These are phyloP conservation scores for Siderastrea siderea DNA, from an alignment of 92 coral and sea anemone species.

Conservation along the genomic window DNA sequence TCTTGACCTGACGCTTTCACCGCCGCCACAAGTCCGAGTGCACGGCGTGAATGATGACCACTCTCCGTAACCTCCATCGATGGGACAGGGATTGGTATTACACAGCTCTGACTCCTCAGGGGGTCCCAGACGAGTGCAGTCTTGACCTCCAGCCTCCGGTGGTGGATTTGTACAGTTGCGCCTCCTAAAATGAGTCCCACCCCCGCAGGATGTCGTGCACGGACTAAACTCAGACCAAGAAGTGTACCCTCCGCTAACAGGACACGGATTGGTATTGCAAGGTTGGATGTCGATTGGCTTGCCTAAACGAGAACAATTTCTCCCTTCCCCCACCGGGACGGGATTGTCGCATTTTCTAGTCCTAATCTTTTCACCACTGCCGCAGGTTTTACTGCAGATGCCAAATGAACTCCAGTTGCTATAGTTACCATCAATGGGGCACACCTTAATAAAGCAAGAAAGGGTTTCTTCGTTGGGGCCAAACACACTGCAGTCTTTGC, in stretches of 20 bases:
- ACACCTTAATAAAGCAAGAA: conserved; percentile 64
- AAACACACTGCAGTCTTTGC: conserved; percentile 70
- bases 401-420: conserved; percentile 71
- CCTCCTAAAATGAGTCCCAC: conserved; percentile 69
- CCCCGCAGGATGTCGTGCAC: conserved; percentile 87
- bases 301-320: conserved; percentile 72
- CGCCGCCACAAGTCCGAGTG: conserved; percentile 81
- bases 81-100: conserved; percentile 77
- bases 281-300: conserved; percentile 38
- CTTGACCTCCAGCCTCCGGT: conserved; percentile 80
- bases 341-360: conserved; percentile 82
- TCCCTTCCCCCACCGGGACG: conserved; percentile 71
- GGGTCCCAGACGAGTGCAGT: conserved; percentile 80
- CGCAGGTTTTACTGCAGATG: conserved; percentile 70
- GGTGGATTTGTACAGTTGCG: conserved; percentile 80
- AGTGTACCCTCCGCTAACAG: conserved; percentile 82
- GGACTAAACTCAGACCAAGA: conserved; percentile 75
- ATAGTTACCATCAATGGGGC: conserved; percentile 84
- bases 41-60: conserved; percentile 81
- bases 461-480: conserved; percentile 52
- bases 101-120: conserved; percentile 53
- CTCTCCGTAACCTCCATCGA: conserved; percentile 83
- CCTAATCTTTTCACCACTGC: conserved; percentile 59
- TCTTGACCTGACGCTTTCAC: conserved; percentile 71
- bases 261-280: conserved; percentile 81